Base-by-base conservation (phyloP, 2,888 invertebrate genomes). In the Bombyx huttoni region DNA sequence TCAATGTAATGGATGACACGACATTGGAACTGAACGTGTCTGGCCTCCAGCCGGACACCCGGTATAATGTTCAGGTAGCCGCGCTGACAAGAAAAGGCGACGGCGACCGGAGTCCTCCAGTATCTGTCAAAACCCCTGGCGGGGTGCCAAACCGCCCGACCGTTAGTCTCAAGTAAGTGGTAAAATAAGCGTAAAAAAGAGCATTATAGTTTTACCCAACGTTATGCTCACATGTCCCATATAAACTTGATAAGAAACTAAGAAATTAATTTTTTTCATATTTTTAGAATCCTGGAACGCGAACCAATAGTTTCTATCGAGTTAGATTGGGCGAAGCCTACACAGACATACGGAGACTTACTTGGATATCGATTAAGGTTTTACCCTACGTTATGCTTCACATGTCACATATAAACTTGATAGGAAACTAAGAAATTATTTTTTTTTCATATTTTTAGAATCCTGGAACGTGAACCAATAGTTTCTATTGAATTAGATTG, bases 51-150 rank as follows among this genome's bases (percentile, higher is more conserved):
- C 98, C 99, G 5, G 98, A 99, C 73, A 98, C 99, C 0, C 92
- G 93, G 65, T 99, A 99, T 85, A 93, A 93, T 52, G 94, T 98
- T 54, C 96, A 97, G 89, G 97, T 99, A 54, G 98, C 98, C 0
- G 99, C 98, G 0, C 90, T 98, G 56, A 99, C 99, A 5, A 91
- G 98, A 58, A 97, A 97, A 80, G 99, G 99, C 48, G 99, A 99
- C 78, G 99, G 99, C 14, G 95, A 96, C 77, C 91, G 98, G 59
- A 98, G 98, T 74, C 88, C 92, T 56, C 94, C 96, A 33, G 94
- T 94, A 53, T 92, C 92, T 56, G 93, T 97, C 2, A 94, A 93
- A 81, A 99, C 99, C 1, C 97, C 97, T 34, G 98, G 98, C 52
- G 97, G 97, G 59, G 97, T 97, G 52, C 97, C 97, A 46, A 94